Conservation (phyloP, 2,888 invertebrate species). For the Lymantria dispar region DNA sequence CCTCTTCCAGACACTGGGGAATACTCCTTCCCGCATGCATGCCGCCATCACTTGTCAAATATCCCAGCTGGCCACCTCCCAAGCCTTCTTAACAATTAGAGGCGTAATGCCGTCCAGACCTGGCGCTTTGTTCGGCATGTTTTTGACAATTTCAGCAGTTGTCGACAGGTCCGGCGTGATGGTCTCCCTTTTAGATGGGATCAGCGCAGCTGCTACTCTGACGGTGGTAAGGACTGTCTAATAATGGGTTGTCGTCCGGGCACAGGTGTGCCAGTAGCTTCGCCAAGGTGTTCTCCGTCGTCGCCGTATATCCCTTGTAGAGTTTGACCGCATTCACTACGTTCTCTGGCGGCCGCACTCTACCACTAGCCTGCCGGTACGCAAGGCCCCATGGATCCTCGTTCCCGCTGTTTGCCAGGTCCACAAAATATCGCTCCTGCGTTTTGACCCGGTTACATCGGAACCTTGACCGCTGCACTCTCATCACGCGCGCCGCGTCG, state of each 20-base stretch:
- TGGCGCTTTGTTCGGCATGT: conserved; percentile 32
- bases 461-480: not conserved
- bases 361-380: conserved; percentile 20
- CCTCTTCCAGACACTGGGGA: conserved; percentile 32
- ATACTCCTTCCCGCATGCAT: conserved; percentile 27
- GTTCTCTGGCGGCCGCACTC: conserved; percentile 19
- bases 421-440: conserved; percentile 1
- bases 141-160: conserved; percentile 15
- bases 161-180: conserved; percentile 3
- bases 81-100: conserved; percentile 20
- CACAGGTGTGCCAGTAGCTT: conserved; percentile 1
- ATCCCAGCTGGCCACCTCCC: conserved; percentile 16
- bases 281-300: conserved; percentile 15
- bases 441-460: conserved; percentile 2
- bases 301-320: conserved; percentile 5
- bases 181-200: conserved; percentile 19
- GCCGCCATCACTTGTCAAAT: conserved; percentile 6
- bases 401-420: not conserved
- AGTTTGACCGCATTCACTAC: conserved; percentile 13
- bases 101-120: conserved; percentile 35
- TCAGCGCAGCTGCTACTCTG: conserved; percentile 16
- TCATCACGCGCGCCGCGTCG: not conserved
- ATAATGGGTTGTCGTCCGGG: conserved; percentile 19
- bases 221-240: conserved; percentile 30
- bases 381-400: conserved; percentile 26